These are phyloP conservation scores for Nipponia nippon DNA, from an alignment of 2,113 vertebrate species.

Conservation along the genomic window DNA sequence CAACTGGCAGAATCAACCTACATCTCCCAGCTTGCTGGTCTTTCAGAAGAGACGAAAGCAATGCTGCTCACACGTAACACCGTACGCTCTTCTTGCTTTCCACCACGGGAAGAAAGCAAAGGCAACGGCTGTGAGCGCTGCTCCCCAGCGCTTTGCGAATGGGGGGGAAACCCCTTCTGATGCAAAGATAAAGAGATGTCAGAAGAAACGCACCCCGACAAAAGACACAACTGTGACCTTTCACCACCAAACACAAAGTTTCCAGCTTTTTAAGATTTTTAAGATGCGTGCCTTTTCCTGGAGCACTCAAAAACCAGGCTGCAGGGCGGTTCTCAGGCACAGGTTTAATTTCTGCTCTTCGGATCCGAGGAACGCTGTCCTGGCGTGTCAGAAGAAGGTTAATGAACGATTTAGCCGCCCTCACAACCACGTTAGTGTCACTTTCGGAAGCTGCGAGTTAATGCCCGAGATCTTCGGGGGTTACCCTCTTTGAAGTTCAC, in stretches of 20 bases:
- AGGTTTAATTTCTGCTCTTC: slow-evolving; percentile 26
- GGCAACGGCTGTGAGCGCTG: fast-evolving
- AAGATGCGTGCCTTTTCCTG: fast-evolving
- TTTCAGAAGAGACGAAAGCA: not conserved
- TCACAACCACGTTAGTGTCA: slow-evolving; percentile 54
- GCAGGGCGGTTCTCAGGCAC: not conserved
- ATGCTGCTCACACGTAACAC: not conserved
- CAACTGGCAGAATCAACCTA: not conserved
- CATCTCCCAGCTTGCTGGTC: not conserved
- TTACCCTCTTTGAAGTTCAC: slow-evolving; percentile 63
- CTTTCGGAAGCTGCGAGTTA: slow-evolving; percentile 59
- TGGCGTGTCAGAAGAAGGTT: slow-evolving; percentile 23
- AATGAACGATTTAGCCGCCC: slow-evolving; percentile 40
- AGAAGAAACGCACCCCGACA: not conserved
- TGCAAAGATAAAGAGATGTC: not conserved
- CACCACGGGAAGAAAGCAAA: not conserved
- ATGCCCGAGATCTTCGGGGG: slow-evolving; percentile 53
- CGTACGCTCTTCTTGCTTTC: not conserved
- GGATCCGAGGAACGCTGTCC: not conserved
- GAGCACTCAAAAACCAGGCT: not conserved
- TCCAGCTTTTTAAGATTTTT: not conserved
- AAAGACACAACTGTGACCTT: not conserved
- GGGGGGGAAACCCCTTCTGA: not conserved
- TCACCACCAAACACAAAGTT: not conserved
- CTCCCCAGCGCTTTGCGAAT: not conserved